Conservation (phyloP, 2,888 invertebrate species). For the Archips crataeganus region DNA sequence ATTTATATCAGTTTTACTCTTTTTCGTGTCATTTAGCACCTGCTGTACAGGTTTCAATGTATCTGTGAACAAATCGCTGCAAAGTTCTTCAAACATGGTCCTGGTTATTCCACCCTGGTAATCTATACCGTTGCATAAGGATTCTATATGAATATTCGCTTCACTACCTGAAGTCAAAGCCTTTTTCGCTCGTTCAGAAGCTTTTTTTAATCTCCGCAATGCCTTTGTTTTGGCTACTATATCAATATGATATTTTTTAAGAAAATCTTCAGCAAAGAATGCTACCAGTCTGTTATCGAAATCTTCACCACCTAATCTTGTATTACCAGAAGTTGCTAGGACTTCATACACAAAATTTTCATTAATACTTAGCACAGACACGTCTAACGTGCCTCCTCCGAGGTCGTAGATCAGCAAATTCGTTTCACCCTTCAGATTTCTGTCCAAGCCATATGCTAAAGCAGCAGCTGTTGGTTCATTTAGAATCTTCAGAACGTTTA, state of each 20-base stretch:
- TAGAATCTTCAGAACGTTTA: conserved; percentile 66
- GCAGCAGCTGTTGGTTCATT: conserved; percentile 75
- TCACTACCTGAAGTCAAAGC: conserved; percentile 61
- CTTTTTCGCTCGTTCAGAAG: conserved; percentile 66
- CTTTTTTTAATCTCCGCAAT: conserved; percentile 60
- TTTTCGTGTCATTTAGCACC: conserved; percentile 60
- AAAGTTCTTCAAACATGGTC: conserved; percentile 67
- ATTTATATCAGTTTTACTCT: conserved; percentile 60
- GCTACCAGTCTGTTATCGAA: conserved; percentile 72
- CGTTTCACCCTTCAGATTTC: conserved; percentile 53
- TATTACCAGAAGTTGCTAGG: conserved; percentile 65
- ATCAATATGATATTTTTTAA: conserved; percentile 60
- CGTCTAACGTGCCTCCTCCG: conserved; percentile 73
- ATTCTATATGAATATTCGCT: conserved; percentile 61
- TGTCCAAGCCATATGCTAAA: conserved; percentile 66
- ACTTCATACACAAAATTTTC: conserved; percentile 65
- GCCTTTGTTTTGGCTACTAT: conserved; percentile 55
- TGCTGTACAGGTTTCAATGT: conserved; percentile 60
- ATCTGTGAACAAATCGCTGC: conserved; percentile 70
- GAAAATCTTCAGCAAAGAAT: conserved; percentile 68
- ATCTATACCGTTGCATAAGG: conserved; percentile 62
- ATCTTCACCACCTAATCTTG: conserved; percentile 69
- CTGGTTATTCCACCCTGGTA: conserved; percentile 62
- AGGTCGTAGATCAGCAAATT: conserved; percentile 70
- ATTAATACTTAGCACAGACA: conserved; percentile 63